Conservation (phyloP, 2,888 invertebrate genomes). For the Cheilosia vernalis region DNA sequence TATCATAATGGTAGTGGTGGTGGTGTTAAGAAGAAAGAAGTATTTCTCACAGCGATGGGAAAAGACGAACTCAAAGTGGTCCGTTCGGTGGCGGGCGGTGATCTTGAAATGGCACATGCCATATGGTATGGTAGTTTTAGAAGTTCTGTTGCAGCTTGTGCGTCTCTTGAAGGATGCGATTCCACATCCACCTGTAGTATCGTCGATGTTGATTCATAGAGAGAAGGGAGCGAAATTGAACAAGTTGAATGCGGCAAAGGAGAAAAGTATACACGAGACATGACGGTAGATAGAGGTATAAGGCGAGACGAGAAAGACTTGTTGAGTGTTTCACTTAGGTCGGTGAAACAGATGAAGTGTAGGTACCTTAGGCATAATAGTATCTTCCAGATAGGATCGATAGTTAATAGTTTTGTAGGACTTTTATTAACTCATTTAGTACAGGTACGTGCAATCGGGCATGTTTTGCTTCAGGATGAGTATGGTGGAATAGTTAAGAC, state of each 20-base stretch:
- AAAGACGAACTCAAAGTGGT: slow-evolving; percentile 6
- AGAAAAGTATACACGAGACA: slow-evolving; percentile 27
- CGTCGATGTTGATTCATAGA: slow-evolving; percentile 42
- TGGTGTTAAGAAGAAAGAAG: slow-evolving; percentile 25
- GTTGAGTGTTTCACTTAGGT: slow-evolving; percentile 50
- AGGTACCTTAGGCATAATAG: slow-evolving; percentile 44
- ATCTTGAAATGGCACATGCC: slow-evolving; percentile 50
- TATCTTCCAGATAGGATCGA: slow-evolving; percentile 47
- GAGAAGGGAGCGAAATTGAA: slow-evolving; percentile 24
- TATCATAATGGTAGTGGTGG: neutral
- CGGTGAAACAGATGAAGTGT: slow-evolving; percentile 42
- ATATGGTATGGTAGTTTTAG: slow-evolving; percentile 36
- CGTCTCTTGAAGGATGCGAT: slow-evolving; percentile 33
- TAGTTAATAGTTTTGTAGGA: slow-evolving; percentile 27
- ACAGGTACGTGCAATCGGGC: neutral
- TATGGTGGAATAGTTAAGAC: no score
- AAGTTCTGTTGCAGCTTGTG: slow-evolving; percentile 45
- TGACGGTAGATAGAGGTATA: neutral
- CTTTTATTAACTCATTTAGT: slow-evolving; percentile 11
- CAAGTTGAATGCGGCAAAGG: slow-evolving; percentile 54
- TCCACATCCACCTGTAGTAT: slow-evolving; percentile 68
- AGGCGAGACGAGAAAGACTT: slow-evolving; percentile 47
- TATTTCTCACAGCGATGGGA: slow-evolving; percentile 17
- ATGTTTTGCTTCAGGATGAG: neutral
- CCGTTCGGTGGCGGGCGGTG: slow-evolving; percentile 5